Evolutionary conservation across 2,888 invertebrate genomes (phyloP).

Genomic region (Diarsia rubi): DNA sequence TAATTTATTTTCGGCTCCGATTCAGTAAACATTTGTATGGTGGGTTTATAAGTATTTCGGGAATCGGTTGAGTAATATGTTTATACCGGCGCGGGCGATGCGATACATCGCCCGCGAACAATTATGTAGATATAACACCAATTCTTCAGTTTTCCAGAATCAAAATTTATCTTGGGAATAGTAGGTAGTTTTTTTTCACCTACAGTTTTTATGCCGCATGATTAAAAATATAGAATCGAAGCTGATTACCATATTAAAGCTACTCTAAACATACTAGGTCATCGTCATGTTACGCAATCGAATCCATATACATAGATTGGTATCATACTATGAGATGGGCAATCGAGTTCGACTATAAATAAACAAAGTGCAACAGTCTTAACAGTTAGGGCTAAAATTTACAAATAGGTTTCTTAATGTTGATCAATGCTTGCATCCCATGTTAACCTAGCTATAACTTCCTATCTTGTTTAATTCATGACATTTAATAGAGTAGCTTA

Average conservation of each 20-base stretch:
- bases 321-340: background rate
- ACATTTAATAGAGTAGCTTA: background rate
- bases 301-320: background rate
- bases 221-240: background rate
- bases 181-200: background rate
- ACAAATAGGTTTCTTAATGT: background rate
- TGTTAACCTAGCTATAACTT: background rate
- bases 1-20: slow-evolving; percentile 35
- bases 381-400: background rate
- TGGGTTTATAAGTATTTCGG: slow-evolving; percentile 50
- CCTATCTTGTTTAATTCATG: background rate
- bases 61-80: slow-evolving; percentile 53
- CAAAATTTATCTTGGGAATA: background rate
- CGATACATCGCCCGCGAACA: slow-evolving; percentile 7
- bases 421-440: background rate
- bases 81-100: slow-evolving; percentile 34
- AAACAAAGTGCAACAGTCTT: slow-evolving; percentile 9
- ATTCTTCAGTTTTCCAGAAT: slow-evolving; percentile 3
- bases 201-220: background rate
- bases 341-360: background rate
- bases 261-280: background rate
- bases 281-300: slow-evolving; percentile 1
- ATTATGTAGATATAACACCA: background rate
- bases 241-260: background rate
- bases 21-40: slow-evolving; percentile 50